Conservation (phyloP, 2,113 vertebrate genomes). For the Hydrochoerus hydrochaeris region DNA sequence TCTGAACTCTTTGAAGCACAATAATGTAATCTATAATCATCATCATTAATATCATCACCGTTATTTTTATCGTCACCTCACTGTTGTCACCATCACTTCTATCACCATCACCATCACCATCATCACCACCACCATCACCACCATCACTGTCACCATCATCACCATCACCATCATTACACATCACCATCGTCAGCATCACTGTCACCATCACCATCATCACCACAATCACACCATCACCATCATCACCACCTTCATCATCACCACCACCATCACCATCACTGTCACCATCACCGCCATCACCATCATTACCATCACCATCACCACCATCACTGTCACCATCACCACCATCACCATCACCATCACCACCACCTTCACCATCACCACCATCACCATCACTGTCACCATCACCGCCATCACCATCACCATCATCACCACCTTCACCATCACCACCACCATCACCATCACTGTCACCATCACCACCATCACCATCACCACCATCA, state of each 20-base stretch:
- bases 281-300: neutral
- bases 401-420: neutral
- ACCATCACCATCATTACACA: neutral
- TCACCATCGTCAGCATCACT: accelerated
- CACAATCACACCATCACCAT: accelerated
- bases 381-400: neutral
- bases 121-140: no score
- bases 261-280: no score
- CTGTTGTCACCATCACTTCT: neutral
- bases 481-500: neutral
- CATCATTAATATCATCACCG: neutral
- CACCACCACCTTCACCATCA: neutral
- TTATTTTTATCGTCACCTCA: neutral
- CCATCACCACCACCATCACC: accelerated
- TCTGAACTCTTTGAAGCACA: neutral
- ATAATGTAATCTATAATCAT: neutral
- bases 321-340: neutral
- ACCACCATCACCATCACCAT: neutral
- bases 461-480: neutral
- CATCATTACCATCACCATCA: accelerated
- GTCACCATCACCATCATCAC: neutral
- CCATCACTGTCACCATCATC: no score
- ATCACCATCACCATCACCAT: neutral
- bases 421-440: neutral
- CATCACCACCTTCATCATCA: neutral